Percentiles rank a stretch among this genome's conserved stretches.
phyloP scores from a whole-genome alignment of 2,113 vertebrate species.

The Alectura lathami region DNA sequence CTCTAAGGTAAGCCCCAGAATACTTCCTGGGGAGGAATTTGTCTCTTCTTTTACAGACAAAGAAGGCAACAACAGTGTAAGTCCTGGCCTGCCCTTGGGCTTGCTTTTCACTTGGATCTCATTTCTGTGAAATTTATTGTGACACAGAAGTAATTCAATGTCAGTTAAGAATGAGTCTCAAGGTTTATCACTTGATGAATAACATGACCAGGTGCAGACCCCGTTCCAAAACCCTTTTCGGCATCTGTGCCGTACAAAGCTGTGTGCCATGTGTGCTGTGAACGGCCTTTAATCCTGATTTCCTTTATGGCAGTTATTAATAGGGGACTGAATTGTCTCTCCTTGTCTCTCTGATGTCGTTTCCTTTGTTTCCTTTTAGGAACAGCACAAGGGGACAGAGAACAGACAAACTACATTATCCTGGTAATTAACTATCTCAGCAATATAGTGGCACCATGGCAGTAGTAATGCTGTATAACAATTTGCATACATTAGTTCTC shows the following conservation, averaged over 20 bases:
- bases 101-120: neutral
- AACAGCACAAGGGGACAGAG: constrained; percentile 36
- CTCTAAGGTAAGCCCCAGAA: neutral
- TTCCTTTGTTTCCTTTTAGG: constrained; percentile 63
- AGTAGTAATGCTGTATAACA: constrained; percentile 38
- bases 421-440: constrained; percentile 62
- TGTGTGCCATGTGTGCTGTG: neutral
- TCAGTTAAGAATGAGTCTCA: neutral
- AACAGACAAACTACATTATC: constrained; percentile 55
- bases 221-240: neutral
- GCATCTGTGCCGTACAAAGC: constrained; percentile 8
- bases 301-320: constrained; percentile 53
- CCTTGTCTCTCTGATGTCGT: constrained; percentile 16
- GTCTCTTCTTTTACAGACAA: neutral
- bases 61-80: neutral
- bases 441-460: neutral
- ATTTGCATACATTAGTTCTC: constrained; percentile 66
- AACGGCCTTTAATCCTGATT: constrained; percentile 58
- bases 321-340: constrained; percentile 19
- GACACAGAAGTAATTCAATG: neutral
- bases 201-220: neutral
- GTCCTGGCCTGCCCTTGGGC: neutral
- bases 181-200: constrained; percentile 36
- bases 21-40: neutral
- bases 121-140: constrained; percentile 12